Conservation (phyloP, 1,140 invertebrate genomes). For the Drosophila ambigua region DNA sequence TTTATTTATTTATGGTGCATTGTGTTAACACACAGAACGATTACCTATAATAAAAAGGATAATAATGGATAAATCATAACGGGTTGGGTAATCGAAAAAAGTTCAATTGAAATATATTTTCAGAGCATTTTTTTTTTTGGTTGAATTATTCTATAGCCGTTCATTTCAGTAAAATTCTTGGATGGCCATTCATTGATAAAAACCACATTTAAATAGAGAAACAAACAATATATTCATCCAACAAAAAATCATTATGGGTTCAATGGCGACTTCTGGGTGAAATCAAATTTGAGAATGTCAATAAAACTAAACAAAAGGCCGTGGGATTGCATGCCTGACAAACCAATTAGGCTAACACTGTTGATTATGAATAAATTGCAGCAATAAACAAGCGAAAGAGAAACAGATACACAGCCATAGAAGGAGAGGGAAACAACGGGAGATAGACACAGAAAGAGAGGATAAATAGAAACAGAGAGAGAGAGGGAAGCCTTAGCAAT, state of each 20-base stretch:
- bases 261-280: neutral
- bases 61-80: too few relatives aligned
- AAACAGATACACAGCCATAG: neutral
- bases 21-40: too few relatives aligned
- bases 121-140: neutral
- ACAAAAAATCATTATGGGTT: too few relatives aligned
- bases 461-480: conserved; percentile 3
- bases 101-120: too few relatives aligned
- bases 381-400: conserved; percentile 21
- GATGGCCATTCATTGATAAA: neutral
- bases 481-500: conserved; percentile 41
- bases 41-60: too few relatives aligned
- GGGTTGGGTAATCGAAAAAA: too few relatives aligned
- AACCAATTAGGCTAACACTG: conserved; percentile 57
- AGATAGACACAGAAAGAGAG: neutral
- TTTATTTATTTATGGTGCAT: too few relatives aligned
- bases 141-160: too few relatives aligned
- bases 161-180: too few relatives aligned
- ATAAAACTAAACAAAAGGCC: conserved; percentile 41
- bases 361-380: conserved; percentile 71
- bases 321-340: conserved; percentile 28
- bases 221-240: too few relatives aligned
- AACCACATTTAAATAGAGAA: too few relatives aligned
- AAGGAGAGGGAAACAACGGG: conserved; percentile 14
- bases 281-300: conserved; percentile 10